Base-by-base conservation (phyloP, 1,140 invertebrate genomes). In the Trichonephila inaurata region DNA sequence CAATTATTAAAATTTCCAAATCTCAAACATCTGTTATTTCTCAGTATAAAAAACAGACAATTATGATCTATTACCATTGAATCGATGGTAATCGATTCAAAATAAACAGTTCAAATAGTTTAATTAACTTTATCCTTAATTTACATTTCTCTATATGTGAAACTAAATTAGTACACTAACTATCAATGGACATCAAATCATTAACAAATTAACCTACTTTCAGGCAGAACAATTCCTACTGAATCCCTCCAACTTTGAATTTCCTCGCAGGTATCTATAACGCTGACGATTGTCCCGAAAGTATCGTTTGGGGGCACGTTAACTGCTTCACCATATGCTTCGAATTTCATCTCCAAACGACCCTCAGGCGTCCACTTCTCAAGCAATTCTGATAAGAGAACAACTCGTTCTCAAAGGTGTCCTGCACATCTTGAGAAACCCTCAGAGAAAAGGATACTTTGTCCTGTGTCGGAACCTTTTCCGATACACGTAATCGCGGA, bases 301-400 rank as follows among this genome's bases (percentile, higher is more conserved):
- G 72, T 77, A 14, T 77, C 72, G 72, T 77, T 77, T 33, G 28
- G 72, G 28, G 33, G 24, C 66, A n/a, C 24, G 66, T 21, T 69
- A 69, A 69, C n/a, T 24, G 24, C 66, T 77, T 77, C 18, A 16
- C 28, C 16, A 16, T 33, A 18, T 77, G 72, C 24, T 40, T 28
- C 72, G 72, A 77, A 77, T 18, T 77, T 77, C 72, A 77, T 77
- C 33, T 28, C 72, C 18, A 40, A 77, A 77, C 16, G 72, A 77
- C 72, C 72, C 72, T 28, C 72, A 4, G 16, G 72, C 33, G 72
- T 77, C 24, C 72, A 18, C 72, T 77, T 77, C 28, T 18, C 28
- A 77, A 77, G 72, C 16, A 77, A 77, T 77, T 77, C 28, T 28
- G 72, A 77, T 77, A 77, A 77, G 72, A 77, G 72, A 40, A 40